A percentile compares a stretch with the other conserved stretches of the same genome.
phyloP scores from a whole-genome alignment of 2,113 vertebrate species.

The Heptranchias perlo region DNA sequence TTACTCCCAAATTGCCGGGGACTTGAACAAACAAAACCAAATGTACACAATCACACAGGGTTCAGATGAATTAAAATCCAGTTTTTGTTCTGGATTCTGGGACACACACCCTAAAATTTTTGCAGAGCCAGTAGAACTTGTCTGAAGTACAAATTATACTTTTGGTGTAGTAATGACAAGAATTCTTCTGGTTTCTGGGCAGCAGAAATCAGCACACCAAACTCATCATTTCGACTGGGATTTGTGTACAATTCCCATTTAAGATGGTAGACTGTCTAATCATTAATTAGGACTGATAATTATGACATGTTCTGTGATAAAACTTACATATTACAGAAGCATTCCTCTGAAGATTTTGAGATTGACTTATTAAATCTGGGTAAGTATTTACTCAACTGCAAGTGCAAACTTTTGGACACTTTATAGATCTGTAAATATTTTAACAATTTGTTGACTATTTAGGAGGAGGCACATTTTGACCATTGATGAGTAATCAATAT shows the following conservation, averaged over 20 bases:
- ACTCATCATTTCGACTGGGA: background rate
- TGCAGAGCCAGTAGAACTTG: background rate
- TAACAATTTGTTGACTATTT: background rate
- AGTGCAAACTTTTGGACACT: background rate
- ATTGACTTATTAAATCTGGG: background rate
- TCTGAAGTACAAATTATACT: background rate
- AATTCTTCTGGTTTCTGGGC: background rate
- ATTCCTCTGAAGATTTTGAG: background rate
- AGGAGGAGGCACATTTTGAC: background rate
- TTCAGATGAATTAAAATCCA: background rate
- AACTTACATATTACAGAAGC: background rate
- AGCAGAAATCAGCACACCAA: background rate
- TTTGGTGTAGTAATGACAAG: background rate
- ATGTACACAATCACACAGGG: background rate
- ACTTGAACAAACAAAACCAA: background rate
- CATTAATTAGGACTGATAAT: background rate
- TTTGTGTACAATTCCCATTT: background rate
- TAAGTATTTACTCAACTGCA: background rate
- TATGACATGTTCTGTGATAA: background rate
- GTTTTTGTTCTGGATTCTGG: background rate
- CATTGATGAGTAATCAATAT: background rate
- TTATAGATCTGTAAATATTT: background rate
- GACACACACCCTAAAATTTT: background rate
- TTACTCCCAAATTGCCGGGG: too few species aligned
- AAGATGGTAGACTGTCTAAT: background rate